Evolutionary conservation across 2,888 invertebrate species (phyloP), one percentile per base, ranked within the genome.

Genomic region (Drosophila dives): DNA sequence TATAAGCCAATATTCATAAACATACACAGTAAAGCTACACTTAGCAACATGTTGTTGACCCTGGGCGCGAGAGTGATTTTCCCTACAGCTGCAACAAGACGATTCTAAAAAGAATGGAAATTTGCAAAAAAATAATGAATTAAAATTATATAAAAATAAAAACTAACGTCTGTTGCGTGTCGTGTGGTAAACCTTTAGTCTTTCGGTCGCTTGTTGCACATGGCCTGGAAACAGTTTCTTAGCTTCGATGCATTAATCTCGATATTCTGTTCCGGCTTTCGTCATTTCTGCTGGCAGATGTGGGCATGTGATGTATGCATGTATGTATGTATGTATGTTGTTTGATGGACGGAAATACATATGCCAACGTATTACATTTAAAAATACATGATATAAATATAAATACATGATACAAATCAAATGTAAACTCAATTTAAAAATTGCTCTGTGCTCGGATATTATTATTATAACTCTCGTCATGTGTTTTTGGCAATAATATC

Each of bases 1-100:
- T 67, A 40, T 38, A 68, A 51, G 34, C 45, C 48, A 48, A 53
- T 58, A 53, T 42, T 33, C 34, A 69, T 60, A 36, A n/a, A n/a
- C 11, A 50, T 26, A 54, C 29, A 64, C n/a, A 6, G n/a, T 26
- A 38, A 54, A 48, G 61, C 38, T 51, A 64, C 56, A 75, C 72
- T 68, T 45, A 60, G 64, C 67, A 58, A 66, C 69, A 71, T 64
- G 72, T 67, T 75, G 75, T 64, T 80, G 80, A 87, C 88, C 84
- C 83, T 84, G 88, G 66, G 11, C 17, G 53, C 49, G 29, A 50
- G 56, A 63, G 50, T 72, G 66, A 71, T 71, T 80, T 68, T 72
- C 60, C 80, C 74, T 45, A 45, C 55, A 75, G 79, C 59, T 63
- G 29, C 49, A 63, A 50, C 29, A 8, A 33, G 32, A 49, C 50